Conservation (phyloP, 2,797 vertebrate genomes). For the Pygocentrus nattereri region DNA sequence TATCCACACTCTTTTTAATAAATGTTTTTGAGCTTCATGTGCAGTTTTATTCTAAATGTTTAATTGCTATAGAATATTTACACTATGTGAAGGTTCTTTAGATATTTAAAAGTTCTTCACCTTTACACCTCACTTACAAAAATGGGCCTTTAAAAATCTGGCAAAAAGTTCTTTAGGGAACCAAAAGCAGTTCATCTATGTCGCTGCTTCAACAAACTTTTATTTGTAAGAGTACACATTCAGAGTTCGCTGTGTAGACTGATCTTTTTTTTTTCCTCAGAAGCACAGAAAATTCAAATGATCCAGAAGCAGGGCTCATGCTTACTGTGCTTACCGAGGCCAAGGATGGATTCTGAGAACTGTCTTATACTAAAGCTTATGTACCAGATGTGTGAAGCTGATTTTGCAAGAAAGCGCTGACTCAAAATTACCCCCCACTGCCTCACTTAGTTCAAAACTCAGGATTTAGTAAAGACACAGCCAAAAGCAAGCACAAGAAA, state of each 20-base stretch:
- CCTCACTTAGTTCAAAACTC: neutral
- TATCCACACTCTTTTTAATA: neutral
- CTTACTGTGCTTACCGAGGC: neutral
- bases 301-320: neutral
- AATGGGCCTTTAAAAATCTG: neutral
- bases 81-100: neutral
- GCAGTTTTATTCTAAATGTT: neutral
- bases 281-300: neutral
- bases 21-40: neutral
- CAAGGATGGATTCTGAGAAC: conserved; percentile 6
- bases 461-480: neutral
- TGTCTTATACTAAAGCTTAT: neutral
- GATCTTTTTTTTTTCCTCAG: neutral
- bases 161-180: neutral
- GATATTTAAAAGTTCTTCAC: neutral
- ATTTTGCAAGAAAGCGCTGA: conserved; percentile 20
- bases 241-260: neutral
- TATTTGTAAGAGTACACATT: neutral
- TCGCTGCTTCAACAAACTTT: neutral
- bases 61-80: neutral
- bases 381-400: neutral
- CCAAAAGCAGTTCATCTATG: neutral
- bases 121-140: neutral
- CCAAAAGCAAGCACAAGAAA: neutral
- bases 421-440: conserved; percentile 6